Evolutionary conservation across 92 coral and sea anemone species (phyloP).

Genomic region (Blastomussa wellsi): DNA sequence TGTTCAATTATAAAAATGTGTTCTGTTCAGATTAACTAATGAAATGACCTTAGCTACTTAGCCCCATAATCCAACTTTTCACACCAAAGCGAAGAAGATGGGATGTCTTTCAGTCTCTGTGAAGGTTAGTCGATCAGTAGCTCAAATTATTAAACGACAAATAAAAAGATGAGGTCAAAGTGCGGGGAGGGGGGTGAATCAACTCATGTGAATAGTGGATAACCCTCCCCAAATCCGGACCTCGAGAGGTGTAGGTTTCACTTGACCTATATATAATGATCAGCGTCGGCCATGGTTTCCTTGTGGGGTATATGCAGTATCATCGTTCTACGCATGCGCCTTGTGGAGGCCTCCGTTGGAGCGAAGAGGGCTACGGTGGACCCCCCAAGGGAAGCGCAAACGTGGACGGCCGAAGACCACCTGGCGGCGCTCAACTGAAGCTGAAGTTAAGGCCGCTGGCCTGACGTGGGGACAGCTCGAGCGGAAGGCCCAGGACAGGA

Average conservation of each 20-base stretch:
- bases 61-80: neutral
- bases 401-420: no score
- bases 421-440: no score
- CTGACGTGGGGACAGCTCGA: no score
- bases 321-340: neutral
- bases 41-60: neutral
- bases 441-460: no score
- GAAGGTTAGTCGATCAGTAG: neutral
- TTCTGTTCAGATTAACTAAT: neutral
- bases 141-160: neutral
- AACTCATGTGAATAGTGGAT: constrained; percentile 32
- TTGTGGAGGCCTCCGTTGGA: neutral
- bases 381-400: no score
- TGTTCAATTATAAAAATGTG: neutral
- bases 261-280: constrained; percentile 1
- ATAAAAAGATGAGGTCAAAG: constrained; percentile 25
- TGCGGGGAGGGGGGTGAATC: constrained; percentile 27
- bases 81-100: neutral
- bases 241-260: fast-evolving
- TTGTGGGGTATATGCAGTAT: neutral
- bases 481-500: no score
- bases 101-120: no score
- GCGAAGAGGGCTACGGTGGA: no score
- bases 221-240: constrained; percentile 55
- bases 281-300: neutral